phyloP scores from a whole-genome alignment of 2,113 vertebrate species.

The Atlantisia rogersi region DNA sequence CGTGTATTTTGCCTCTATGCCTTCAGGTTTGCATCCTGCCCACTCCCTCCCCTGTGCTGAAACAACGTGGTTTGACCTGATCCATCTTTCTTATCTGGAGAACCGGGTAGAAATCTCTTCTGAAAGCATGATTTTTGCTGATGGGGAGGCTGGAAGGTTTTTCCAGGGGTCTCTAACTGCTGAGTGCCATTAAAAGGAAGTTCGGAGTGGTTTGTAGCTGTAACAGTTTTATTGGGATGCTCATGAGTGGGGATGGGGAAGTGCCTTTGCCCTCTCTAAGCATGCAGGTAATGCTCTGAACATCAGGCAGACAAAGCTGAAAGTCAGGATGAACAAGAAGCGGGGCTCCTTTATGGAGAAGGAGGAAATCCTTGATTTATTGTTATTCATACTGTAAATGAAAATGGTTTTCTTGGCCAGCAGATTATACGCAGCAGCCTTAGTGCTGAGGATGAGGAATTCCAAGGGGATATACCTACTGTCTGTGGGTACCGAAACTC shows the following conservation, averaged over 20 bases:
- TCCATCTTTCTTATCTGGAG: not conserved
- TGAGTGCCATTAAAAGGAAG: not conserved
- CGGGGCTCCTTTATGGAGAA: not conserved
- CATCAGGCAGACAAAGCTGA: not conserved
- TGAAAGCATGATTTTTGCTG: constrained; percentile 7
- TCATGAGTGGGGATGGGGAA: not conserved
- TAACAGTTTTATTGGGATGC: not conserved
- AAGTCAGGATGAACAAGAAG: not conserved
- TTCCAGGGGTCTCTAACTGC: not conserved
- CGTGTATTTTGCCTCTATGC: constrained; percentile 8
- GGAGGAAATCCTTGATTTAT: not conserved
- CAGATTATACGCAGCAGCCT: not conserved
- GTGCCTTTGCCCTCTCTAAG: not conserved
- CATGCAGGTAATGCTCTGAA: not conserved
- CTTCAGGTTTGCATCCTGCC: not conserved
- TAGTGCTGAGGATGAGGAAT: not conserved
- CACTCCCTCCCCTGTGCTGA: not conserved
- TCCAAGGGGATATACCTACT: not conserved
- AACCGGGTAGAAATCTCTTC: not conserved
- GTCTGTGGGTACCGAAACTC: not conserved
- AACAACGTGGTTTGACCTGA: not conserved
- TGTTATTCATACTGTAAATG: not conserved
- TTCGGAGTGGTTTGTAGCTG: not conserved
- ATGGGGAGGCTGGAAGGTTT: not conserved
- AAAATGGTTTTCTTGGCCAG: not conserved